Evolutionary conservation across 2,113 vertebrate genomes (phyloP).

Genomic region (Oryzias woworae): DNA sequence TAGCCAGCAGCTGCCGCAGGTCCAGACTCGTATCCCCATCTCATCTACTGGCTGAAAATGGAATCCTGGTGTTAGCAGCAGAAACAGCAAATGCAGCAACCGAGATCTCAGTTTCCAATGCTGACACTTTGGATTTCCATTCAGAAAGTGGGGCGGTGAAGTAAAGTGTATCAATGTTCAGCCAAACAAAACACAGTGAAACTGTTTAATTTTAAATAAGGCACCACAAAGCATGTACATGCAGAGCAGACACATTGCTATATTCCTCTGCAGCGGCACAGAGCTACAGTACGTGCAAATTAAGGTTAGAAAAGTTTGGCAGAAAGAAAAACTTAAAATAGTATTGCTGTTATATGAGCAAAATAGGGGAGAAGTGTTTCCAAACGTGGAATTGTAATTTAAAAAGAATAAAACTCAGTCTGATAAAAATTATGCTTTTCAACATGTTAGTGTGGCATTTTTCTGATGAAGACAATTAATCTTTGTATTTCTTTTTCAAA

Average conservation of each 20-base stretch:
- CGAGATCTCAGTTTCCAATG: slow-evolving; percentile 26
- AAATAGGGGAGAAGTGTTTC: neutral
- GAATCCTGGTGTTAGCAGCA: neutral
- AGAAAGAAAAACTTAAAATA: slow-evolving; percentile 4
- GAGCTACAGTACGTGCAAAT: slow-evolving; percentile 9
- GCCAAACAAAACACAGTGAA: slow-evolving; percentile 52
- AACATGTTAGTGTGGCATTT: too few species aligned
- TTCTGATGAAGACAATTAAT: too few species aligned
- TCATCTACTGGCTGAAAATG: slow-evolving; percentile 13
- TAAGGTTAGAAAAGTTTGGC: neutral
- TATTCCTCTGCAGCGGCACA: slow-evolving; percentile 8
- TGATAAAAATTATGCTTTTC: too few species aligned
- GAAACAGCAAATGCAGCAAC: slow-evolving; percentile 7
- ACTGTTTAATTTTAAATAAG: slow-evolving; percentile 58
- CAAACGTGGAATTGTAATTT: neutral
- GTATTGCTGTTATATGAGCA: slow-evolving; percentile 6
- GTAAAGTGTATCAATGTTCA: slow-evolving; percentile 40
- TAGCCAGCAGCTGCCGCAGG: slow-evolving; percentile 2
- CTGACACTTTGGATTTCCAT: slow-evolving; percentile 41
- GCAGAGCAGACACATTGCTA: slow-evolving; percentile 19
- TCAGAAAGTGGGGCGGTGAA: slow-evolving; percentile 23
- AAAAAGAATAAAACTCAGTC: neutral
- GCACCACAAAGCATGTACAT: slow-evolving; percentile 34
- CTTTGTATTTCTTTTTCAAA: too few species aligned
- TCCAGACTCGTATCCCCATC: neutral